Base-by-base conservation (phyloP, 2,797 vertebrate genomes). In the Alca torda region DNA sequence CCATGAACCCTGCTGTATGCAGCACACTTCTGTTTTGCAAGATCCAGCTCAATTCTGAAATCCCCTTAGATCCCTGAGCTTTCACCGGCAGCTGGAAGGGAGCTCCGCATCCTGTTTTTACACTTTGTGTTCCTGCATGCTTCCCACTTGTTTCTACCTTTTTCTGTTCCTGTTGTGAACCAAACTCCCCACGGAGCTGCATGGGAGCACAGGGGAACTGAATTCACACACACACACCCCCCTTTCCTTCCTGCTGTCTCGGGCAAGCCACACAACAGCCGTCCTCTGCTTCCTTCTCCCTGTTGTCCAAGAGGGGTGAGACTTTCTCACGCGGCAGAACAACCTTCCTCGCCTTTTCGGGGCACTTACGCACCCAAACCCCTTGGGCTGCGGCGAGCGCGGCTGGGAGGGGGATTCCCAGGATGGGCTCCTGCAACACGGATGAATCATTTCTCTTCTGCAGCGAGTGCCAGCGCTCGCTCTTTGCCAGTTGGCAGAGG, bases 401-500 rank as follows among this genome's bases (percentile, higher is more conserved):
- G n/a, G 78, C 69, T 33, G 37, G 16, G 60, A 87, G 39, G 69
- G 80, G 64, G 43, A 84, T 87, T 94, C 78, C 84, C 63, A n/a
- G 3, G 16, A 26, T 1, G 4, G 1, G 1, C 31, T 87, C 56
- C 72, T 57, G 65, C 23, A 63, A 68, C 87, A 78, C 0, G 48
- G 92, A 57, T 15, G 70, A 87, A n/a, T 84, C 59, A 81, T 72
- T 86, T 59, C 37, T 50, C 77, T 73, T 61, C 67, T 3, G 56
- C 51, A 67, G 14, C n/a, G n/a, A 11, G 21, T 74, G 88, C 90
- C 86, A 96, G 77, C 35, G 7, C 84, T 93, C 74, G 67, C 64
- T 87, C 64, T 82, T 87, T 84, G 90, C 86, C 95, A 96, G 82
- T 51, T 94, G 90, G 92, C 90, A 95, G 51, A 87, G 59, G 80